These are phyloP conservation scores for Diadegma fenestrale DNA, from an alignment of 2,888 invertebrate genomes.

Conservation along the genomic window DNA sequence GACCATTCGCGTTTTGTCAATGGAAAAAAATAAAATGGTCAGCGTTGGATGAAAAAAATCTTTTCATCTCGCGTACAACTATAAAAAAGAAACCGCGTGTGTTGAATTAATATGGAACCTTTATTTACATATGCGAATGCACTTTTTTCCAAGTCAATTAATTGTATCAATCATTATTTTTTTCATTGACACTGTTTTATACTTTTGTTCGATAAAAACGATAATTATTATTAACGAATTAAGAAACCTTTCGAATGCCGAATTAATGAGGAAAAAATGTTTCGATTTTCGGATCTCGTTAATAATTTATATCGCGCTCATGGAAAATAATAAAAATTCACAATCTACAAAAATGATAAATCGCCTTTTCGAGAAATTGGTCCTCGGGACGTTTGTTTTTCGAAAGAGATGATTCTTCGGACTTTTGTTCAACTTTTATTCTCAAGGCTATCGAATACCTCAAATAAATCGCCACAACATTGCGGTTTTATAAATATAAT, in stretches of 20 bases:
- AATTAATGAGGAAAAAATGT: not conserved
- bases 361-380: not conserved
- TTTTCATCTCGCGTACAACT: not conserved
- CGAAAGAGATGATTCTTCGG: not conserved
- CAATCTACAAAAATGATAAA: not conserved
- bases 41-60: not conserved
- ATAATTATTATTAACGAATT: not conserved
- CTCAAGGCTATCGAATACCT: not conserved
- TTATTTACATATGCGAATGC: not conserved
- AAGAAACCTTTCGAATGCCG: not conserved
- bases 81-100: not conserved
- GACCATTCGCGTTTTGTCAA: not conserved
- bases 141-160: not conserved
- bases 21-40: not conserved
- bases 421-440: not conserved
- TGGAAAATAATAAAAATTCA: not conserved
- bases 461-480: not conserved
- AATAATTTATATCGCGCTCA: not conserved
- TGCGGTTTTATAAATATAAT: not conserved
- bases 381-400: not conserved
- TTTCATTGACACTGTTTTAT: not conserved
- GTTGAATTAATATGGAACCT: not conserved
- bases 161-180: not conserved
- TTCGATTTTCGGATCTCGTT: not conserved
- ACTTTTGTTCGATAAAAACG: not conserved